Evolutionary conservation across 1,140 invertebrate species (phyloP), one percentile per base, ranked within the genome.

Genomic region (Cherax quadricarinatus): DNA sequence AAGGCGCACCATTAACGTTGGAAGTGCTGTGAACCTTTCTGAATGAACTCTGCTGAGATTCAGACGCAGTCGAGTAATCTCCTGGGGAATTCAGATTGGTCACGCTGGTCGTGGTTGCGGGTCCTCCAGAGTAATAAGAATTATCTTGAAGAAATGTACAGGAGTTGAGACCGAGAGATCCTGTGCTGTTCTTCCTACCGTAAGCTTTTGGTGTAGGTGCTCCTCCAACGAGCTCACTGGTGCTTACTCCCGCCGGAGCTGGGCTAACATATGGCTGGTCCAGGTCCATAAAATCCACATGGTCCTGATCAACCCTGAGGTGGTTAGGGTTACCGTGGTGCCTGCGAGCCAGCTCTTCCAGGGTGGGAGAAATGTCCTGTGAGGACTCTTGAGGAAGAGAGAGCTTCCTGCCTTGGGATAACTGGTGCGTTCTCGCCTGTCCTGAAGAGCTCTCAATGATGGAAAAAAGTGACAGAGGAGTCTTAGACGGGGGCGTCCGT

Each of bases 141-240:
- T 88, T 88, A 57, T 92, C 86, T 48, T 84, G 66, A 16, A 88
- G 91, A 48, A 86, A 88, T 41, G 91, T 86, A 24, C 91, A 81
- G 41, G 86, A 88, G 51, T 79, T 88, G 16, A 92, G 86, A 16
- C 91, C 91, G 14, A 92, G 81, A n/a, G 91, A 88, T 0, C 91
- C 91, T n/a, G 91, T 92, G 86, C 91, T 92, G 57, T 92, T 92
- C 80, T 92, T 92, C 86, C 91, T 92, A 62, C 91, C 91, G 80
- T 88, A 88, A 51, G 16, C 18, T n/a, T 92, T 86, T n/a, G 91
- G 86, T 10, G 80, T 73, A 3, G 89, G 73, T 0, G 53, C 62
- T 21, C 85, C 88, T 62, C 70, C 84, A 21, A 93, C 81, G 1
- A 90, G 84, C 7, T 86, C 81, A 24, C 78, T 75, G 3, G 90